phyloP scores from a whole-genome alignment of 1,140 invertebrate genomes.

The Aradophagus sp. region DNA sequence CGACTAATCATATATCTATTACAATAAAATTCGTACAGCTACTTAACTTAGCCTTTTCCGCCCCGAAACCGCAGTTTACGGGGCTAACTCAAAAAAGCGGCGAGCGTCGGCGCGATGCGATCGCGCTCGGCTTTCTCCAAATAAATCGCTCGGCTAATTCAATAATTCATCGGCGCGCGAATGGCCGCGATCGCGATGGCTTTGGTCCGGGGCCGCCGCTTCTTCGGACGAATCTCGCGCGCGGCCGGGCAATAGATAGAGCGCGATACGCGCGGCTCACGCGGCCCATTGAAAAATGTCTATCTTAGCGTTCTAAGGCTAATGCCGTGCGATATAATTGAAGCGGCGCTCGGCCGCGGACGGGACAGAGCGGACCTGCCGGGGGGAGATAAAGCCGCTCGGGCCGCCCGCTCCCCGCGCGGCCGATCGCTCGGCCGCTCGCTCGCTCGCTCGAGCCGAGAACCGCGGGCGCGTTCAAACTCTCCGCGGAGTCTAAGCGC shows the following conservation, averaged over 20 bases:
- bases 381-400: slow-evolving; percentile 51
- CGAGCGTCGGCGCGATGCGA: background rate
- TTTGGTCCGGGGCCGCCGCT: slow-evolving; percentile 17
- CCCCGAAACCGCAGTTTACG: no score
- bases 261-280: slow-evolving; percentile 54
- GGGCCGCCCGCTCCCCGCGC: slow-evolving; percentile 27
- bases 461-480: no score
- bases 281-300: slow-evolving; percentile 48
- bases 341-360: slow-evolving; percentile 55
- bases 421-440: no score
- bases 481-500: no score
- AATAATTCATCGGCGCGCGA: slow-evolving; percentile 37
- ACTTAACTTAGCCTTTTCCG: no score
- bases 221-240: slow-evolving; percentile 29
- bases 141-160: slow-evolving; percentile 42
- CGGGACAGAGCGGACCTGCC: slow-evolving; percentile 50
- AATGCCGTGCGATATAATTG: slow-evolving; percentile 60
- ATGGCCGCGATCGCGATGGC: slow-evolving; percentile 36
- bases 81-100: no score
- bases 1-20: no score
- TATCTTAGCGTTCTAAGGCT: slow-evolving; percentile 58
- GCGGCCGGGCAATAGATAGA: slow-evolving; percentile 46
- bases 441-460: background rate
- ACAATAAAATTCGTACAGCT: no score
- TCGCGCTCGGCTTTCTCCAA: slow-evolving; percentile 28